Evolutionary conservation across 2,113 vertebrate species (phyloP), one percentile per base, ranked within the genome.

Genomic region (Motacilla tschutschensis): DNA sequence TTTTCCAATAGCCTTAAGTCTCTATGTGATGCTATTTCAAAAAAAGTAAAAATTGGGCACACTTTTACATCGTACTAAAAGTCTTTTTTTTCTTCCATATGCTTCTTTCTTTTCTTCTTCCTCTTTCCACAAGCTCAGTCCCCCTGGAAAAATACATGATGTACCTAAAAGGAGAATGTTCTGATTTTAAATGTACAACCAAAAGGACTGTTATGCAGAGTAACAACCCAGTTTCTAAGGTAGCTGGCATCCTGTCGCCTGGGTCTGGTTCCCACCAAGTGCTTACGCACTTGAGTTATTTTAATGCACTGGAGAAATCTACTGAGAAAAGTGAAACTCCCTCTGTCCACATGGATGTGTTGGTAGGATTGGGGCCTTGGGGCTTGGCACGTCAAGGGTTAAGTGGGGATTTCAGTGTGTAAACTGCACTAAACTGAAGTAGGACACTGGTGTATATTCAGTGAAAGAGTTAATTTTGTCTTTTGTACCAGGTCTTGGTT

Each of bases 161-260:
- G 73, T 87, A 71, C 60, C 69, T 85, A 80, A 78, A 78, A 71
- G 26, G 53, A 75, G 73, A 93, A 80, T 20, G 46, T 92, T 93
- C 91, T 93, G 69, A 55, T 85, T 72, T 83, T 74, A 87, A 89
- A 67, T 28, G 38, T 63, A 13, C 53, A 53, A 7, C 47, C 31
- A 10, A 41, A 57, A 83, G 70, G 53, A 21, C 81, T 44, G 84
- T 51, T 90, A 31, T 7, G 62, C 73, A 78, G 77, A 69, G 36
- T 46, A 89, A 69, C 88, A 89, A 9, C 14, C 2, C 16, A 16
- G 69, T 91, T 79, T 87, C 91, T 80, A 48, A 80, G 79, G 91
- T 83, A 66, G 79, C 0, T 89, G 85, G 48, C 58, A 35, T 67
- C 65, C 40, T n/a, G 20, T 70, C 0, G 0, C 66, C 28, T 60